Conservation (phyloP, 1,140 invertebrate species). For the Cecropterus lyciades region DNA sequence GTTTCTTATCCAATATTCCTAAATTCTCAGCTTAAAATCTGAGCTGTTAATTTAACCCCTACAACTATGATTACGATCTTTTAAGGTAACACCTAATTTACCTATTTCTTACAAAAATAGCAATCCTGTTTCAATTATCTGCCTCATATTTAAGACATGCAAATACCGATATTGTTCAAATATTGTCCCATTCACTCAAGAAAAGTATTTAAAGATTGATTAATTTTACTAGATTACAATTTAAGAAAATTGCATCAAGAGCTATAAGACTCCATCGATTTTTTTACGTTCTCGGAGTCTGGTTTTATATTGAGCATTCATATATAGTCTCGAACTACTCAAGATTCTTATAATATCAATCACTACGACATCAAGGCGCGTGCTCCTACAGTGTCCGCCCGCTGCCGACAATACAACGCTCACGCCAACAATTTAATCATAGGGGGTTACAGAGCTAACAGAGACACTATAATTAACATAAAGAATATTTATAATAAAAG, state of each 20-base stretch:
- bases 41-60: slow-evolving; percentile 15
- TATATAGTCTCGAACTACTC: slow-evolving; percentile 13
- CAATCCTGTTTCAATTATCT: slow-evolving; percentile 1
- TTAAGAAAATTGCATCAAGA: slow-evolving; percentile 17
- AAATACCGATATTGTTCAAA: not conserved
- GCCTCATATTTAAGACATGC: slow-evolving; percentile 4
- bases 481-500: slow-evolving; percentile 22
- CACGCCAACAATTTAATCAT: slow-evolving; percentile 17
- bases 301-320: slow-evolving; percentile 33
- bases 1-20: slow-evolving; percentile 7
- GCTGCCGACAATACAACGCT: not conserved
- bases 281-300: slow-evolving; percentile 7
- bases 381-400: not conserved
- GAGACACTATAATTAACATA: slow-evolving; percentile 29
- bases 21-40: slow-evolving; percentile 10
- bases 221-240: slow-evolving; percentile 14
- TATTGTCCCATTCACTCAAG: slow-evolving; percentile 22
- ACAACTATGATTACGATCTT: slow-evolving; percentile 11
- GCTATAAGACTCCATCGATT: slow-evolving; percentile 10
- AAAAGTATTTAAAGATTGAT: slow-evolving; percentile 13
- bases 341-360: slow-evolving; percentile 37
- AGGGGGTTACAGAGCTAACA: slow-evolving; percentile 32
- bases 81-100: slow-evolving; percentile 12
- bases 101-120: slow-evolving; percentile 20
- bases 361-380: slow-evolving; percentile 12